These are phyloP conservation scores for Sarcophaga peregrina DNA, from an alignment of 1,140 invertebrate species.

Conservation along the genomic window DNA sequence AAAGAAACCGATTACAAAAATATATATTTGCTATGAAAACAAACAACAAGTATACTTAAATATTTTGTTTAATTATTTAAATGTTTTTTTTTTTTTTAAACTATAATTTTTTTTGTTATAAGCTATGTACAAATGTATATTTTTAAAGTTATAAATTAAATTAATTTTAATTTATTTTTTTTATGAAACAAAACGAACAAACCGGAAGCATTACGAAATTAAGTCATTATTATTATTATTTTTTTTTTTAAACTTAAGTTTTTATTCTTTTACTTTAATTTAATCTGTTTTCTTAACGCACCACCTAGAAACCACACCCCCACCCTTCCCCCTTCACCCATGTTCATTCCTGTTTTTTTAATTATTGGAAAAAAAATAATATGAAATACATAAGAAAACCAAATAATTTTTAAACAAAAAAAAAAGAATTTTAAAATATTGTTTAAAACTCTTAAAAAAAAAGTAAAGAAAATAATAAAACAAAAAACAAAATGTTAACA, in stretches of 20 bases:
- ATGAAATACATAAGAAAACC: no score
- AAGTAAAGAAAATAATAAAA: neutral
- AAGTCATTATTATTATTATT: neutral
- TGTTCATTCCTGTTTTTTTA: no score
- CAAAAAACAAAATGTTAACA: slow-evolving; percentile 22
- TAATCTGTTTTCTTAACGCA: no score
- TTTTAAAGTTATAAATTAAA: neutral
- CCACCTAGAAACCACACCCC: no score
- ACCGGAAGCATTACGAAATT: neutral
- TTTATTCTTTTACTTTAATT: neutral
- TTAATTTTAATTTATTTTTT: neutral
- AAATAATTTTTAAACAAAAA: no score
- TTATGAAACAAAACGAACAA: slow-evolving; percentile 18
- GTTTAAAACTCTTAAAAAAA: neutral
- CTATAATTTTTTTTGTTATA: neutral
- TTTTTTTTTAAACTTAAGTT: slow-evolving; percentile 15
- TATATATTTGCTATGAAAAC: no score
- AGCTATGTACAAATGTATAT: slow-evolving; percentile 31
- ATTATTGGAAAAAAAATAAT: no score
- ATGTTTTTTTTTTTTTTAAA: neutral
- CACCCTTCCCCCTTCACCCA: no score
- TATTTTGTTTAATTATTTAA: no score
- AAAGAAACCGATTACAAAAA: no score
- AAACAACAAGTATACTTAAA: no score
- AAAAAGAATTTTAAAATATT: no score